Evolutionary conservation across 2,888 invertebrate genomes (phyloP), one percentile per base, ranked within the genome.

Genomic region (Tetragonula carbonaria): DNA sequence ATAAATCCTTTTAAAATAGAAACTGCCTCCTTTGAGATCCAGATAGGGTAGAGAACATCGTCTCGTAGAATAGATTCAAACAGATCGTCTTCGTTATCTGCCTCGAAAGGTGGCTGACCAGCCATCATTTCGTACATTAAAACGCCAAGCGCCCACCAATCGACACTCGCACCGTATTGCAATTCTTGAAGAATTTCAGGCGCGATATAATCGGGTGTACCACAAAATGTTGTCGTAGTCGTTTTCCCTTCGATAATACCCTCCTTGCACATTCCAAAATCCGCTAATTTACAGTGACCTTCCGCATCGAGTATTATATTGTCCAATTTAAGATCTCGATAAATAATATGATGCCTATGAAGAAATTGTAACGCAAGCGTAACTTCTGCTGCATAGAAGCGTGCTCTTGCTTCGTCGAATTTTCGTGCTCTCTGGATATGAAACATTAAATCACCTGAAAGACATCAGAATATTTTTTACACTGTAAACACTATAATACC

Each of bases 51-150:
- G 33, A 99, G 96, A 77, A 99, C 99, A 95, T 99, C 99, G 94
- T 99, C 99, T 94, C 99, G 98, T 92, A 99, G 96, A 94, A 99
- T 99, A 88, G 98, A 98, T 95, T 99, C 99, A 95, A 99, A 99
- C 85, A 99, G 96, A 95, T 99, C 99, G 95, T 99, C 99, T 95
- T 99, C 99, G 95, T 99, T 99, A 95, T 99, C 99, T 6, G 99
- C 99, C 96, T 99, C 99, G 95, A 99, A 99, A 21, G 99, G 99
- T 82, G 99, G 99, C 95, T 99, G 99, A 0, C 99, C 99, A 1
- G 99, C 99, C 98, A 99, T 97, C 99, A 99, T 99, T 96, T 99
- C 99, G 95, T 99, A 99, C 98, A 99, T 98, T 68, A 99, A 96
- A 82, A 99, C 99, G 74, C 99, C 99, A 88, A 99, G 96, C 86